Evolutionary conservation across 2,113 vertebrate species (phyloP).

Genomic region (Penelope pileata): DNA sequence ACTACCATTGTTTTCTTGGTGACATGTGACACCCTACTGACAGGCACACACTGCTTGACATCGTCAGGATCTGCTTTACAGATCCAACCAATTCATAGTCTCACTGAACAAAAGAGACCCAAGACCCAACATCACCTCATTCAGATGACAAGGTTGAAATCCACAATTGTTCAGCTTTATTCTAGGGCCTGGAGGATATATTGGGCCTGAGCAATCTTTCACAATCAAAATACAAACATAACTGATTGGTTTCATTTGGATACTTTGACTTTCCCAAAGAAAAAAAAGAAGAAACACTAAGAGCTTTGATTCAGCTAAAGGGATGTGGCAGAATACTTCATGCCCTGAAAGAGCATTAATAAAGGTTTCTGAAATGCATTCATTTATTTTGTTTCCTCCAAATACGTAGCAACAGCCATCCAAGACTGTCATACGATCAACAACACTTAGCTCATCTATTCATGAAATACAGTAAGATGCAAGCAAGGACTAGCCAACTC

Average conservation of each 20-base stretch:
- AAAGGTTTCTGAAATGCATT: neutral
- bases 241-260: neutral
- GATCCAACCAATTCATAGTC: neutral
- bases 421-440: neutral
- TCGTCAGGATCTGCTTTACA: neutral
- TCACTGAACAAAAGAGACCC: neutral
- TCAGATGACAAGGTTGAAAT: neutral
- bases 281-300: neutral
- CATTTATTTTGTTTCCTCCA: neutral
- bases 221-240: neutral
- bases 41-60: too few species aligned
- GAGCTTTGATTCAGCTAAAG: neutral
- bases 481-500: neutral
- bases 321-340: too few species aligned
- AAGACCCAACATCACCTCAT: neutral
- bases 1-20: neutral
- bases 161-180: neutral
- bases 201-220: neutral
- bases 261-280: neutral
- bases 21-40: neutral
- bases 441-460: neutral
- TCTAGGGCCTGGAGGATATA: neutral
- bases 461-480: neutral
- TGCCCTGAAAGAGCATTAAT: neutral
- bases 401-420: neutral